phyloP scores from a whole-genome alignment of 2,797 vertebrate genomes.

The Margarornis squamiger region DNA sequence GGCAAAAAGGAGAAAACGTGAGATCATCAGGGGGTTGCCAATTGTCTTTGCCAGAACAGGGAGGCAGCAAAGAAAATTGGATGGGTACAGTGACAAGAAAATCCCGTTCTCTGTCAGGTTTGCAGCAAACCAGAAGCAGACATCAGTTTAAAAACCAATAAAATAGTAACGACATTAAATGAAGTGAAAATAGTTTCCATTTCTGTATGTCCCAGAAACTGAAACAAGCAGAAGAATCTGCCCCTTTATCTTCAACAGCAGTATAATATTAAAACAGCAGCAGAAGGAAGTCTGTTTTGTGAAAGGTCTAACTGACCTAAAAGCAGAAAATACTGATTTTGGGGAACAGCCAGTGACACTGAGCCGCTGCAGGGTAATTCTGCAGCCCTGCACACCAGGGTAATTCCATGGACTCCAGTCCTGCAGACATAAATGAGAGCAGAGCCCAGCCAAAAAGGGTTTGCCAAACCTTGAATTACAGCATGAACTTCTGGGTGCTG shows the following conservation, averaged over 20 bases:
- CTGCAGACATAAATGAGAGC: not conserved
- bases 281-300: not conserved
- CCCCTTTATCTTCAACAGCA: not conserved
- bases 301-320: not conserved
- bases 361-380: not conserved
- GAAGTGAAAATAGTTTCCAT: not conserved
- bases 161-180: not conserved
- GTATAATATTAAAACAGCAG: not conserved
- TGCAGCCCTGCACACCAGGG: not conserved
- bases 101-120: not conserved
- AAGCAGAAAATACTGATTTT: constrained; percentile 18
- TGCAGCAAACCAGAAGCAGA: not conserved
- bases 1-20: not conserved
- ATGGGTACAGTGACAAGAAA: not conserved
- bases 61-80: not conserved
- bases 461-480: not conserved
- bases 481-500: not conserved
- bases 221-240: not conserved
- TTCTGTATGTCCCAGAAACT: not conserved
- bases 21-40: not conserved
- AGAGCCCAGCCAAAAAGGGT: not conserved
- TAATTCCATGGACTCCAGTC: not conserved
- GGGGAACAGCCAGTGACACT: not conserved
- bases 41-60: not conserved
- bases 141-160: not conserved